Percentiles rank a stretch among this genome's conserved stretches.
Evolutionary conservation across 2,797 vertebrate species (phyloP).

Genomic region (Zonotrichia albicollis): DNA sequence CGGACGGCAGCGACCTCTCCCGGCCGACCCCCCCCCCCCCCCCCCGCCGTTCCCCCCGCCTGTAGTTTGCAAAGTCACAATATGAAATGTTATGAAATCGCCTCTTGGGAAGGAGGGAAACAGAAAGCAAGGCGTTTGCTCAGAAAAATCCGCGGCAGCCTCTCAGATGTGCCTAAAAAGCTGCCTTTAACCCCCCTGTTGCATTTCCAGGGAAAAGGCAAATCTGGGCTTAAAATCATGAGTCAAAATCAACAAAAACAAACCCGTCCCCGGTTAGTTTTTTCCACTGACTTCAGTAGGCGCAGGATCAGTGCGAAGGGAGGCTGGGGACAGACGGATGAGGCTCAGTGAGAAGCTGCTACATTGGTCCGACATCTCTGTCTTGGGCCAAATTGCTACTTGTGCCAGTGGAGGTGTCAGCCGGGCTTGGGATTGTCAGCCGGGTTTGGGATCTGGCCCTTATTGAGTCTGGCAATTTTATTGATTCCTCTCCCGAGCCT

Average conservation of each 20-base stretch:
- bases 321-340: background rate
- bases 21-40: background rate
- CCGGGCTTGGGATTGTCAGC: background rate
- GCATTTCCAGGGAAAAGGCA: slow-evolving; percentile 62
- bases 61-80: slow-evolving; percentile 59
- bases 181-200: slow-evolving; percentile 54
- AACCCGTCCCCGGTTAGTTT: background rate
- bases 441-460: background rate
- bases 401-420: background rate
- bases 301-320: background rate
- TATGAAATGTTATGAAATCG: slow-evolving; percentile 72
- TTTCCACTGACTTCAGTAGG: slow-evolving; percentile 30
- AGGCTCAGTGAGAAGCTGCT: background rate
- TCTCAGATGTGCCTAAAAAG: slow-evolving; percentile 63
- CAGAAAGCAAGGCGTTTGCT: slow-evolving; percentile 49
- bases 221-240: slow-evolving; percentile 25
- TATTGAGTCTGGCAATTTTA: background rate
- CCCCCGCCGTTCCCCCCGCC: background rate
- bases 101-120: slow-evolving; percentile 52
- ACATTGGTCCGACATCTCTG: background rate
- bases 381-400: background rate
- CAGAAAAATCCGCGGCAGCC: slow-evolving; percentile 22
- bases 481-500: background rate
- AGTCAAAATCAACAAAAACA: slow-evolving; percentile 21
- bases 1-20: slow-evolving; percentile 66